Conservation (phyloP, 2,113 vertebrate species). For the Irena cyanogastra region DNA sequence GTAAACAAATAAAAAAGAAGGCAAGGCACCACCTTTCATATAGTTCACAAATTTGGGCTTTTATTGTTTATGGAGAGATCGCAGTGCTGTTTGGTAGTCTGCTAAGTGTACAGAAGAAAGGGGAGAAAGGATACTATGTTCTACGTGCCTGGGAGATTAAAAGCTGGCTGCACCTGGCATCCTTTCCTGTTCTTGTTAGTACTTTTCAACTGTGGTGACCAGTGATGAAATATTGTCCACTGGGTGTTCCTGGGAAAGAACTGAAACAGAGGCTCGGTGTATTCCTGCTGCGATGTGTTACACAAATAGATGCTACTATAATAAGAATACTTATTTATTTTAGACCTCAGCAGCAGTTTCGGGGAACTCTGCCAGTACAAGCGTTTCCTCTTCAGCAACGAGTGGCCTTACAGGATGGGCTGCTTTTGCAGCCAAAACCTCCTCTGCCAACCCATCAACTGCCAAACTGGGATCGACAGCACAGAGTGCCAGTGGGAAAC, state of each 20-base stretch:
- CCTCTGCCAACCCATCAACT: slow-evolving; percentile 77
- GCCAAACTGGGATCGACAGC: slow-evolving; percentile 82
- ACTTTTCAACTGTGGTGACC: background rate
- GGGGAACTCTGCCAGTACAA: slow-evolving; percentile 79
- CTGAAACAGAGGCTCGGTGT: background rate
- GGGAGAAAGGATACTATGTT: background rate
- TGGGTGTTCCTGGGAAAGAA: background rate
- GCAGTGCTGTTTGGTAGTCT: background rate
- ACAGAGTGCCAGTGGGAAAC: slow-evolving; percentile 77
- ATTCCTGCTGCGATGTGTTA: background rate
- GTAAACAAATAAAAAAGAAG: background rate
- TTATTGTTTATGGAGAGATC: background rate
- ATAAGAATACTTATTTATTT: slow-evolving; percentile 22
- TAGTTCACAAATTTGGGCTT: background rate
- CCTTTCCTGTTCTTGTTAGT: slow-evolving; percentile 1
- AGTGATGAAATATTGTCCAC: background rate
- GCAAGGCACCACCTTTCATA: background rate
- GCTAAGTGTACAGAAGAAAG: background rate
- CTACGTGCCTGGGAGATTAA: background rate
- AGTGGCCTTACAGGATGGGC: slow-evolving; percentile 96
- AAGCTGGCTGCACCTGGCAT: background rate
- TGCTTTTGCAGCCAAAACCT: slow-evolving; percentile 93
- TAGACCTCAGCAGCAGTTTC: slow-evolving; percentile 81
- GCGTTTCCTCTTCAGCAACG: slow-evolving; percentile 78
- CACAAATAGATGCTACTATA: background rate